These are phyloP conservation scores for Mionectes macconnelli DNA, from an alignment of 2,113 vertebrate genomes.

Conservation along the genomic window DNA sequence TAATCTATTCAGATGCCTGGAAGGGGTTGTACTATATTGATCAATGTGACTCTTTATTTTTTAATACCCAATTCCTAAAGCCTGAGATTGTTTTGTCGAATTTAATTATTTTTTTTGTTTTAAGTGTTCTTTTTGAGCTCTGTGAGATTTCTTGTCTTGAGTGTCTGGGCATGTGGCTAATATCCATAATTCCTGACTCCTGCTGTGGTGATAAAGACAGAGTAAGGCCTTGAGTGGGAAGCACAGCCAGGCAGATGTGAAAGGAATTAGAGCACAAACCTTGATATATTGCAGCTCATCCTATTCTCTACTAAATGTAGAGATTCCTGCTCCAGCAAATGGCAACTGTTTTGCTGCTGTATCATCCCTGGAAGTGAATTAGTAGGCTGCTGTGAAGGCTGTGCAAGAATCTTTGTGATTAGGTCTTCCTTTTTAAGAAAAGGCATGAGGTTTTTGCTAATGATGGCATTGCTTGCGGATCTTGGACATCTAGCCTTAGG, in stretches of 20 bases:
- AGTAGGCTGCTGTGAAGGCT: background rate
- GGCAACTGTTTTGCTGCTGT: background rate
- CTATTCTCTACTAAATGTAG: background rate
- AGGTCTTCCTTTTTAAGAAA: background rate
- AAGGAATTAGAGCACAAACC: background rate
- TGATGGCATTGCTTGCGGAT: background rate
- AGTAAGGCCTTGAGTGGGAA: background rate
- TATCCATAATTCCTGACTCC: background rate
- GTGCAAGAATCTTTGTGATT: background rate
- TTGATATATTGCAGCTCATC: background rate
- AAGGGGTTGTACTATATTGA: background rate
- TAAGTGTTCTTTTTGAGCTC: background rate
- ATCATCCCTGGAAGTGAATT: background rate
- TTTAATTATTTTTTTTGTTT: background rate
- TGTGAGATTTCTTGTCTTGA: background rate
- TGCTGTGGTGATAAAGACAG: background rate
- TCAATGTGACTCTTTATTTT: background rate
- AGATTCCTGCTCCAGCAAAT: background rate
- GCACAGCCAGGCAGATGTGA: background rate
- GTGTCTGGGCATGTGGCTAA: background rate
- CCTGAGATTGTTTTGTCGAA: background rate
- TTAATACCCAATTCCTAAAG: background rate
- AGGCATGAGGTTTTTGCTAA: background rate
- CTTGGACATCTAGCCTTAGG: background rate
- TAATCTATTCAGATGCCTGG: background rate